phyloP scores from a whole-genome alignment of 2,888 invertebrate genomes.

The Lycocerus yunnanus region DNA sequence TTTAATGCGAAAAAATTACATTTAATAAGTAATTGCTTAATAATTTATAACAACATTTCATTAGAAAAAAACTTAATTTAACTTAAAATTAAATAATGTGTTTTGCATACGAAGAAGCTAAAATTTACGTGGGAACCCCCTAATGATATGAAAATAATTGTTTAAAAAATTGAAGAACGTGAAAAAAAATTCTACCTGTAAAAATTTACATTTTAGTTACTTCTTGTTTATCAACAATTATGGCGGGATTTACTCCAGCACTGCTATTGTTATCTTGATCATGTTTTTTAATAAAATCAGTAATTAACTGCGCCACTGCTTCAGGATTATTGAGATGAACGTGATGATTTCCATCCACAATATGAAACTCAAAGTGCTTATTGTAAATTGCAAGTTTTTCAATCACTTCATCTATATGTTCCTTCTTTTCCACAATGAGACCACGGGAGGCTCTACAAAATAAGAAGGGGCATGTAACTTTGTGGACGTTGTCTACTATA shows the following conservation, averaged over 20 bases:
- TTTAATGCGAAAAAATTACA: no score
- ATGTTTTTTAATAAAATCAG: constrained; percentile 25
- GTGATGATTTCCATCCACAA: constrained; percentile 27
- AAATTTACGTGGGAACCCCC: no score
- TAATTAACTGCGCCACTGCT: constrained; percentile 12
- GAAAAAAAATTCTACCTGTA: no score
- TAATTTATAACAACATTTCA: no score
- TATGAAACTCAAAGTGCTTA: constrained; percentile 4
- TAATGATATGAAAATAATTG: no score
- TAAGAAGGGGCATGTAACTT: constrained; percentile 12
- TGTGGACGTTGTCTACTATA: not conserved
- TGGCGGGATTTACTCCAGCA: not conserved
- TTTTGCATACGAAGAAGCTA: no score
- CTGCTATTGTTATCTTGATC: constrained; percentile 42
- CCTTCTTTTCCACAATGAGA: not conserved
- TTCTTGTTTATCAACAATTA: not conserved
- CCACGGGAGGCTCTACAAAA: not conserved
- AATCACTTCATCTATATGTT: not conserved
- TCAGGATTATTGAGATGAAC: constrained; percentile 29
- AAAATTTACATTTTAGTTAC: not conserved
- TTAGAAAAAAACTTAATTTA: no score
- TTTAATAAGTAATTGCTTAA: no score
- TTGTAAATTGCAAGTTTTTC: constrained; percentile 4
- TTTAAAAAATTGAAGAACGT: no score
- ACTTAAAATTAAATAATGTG: no score